These are phyloP conservation scores for Orussus abietinus DNA, from an alignment of 1,140 invertebrate genomes.

Conservation along the genomic window DNA sequence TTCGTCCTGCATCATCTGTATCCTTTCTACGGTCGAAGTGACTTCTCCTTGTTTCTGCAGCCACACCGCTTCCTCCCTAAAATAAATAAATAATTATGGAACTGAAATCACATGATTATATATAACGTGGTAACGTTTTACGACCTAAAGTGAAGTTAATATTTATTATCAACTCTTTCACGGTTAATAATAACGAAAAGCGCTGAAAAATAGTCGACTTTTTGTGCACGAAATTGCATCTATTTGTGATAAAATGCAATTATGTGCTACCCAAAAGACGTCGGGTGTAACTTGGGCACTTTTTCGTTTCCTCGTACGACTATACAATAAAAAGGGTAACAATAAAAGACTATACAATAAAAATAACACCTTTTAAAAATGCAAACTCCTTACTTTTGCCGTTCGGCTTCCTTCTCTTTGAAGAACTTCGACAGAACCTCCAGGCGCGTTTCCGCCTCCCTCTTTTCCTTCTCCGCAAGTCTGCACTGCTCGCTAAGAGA, in stretches of 20 bases:
- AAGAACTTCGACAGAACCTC: slow-evolving; percentile 84
- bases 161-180: too few species aligned
- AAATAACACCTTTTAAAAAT: too few species aligned
- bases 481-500: slow-evolving; percentile 63
- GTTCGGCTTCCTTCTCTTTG: slow-evolving; percentile 79
- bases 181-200: too few species aligned
- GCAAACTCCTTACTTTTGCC: slow-evolving; percentile 84
- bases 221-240: too few species aligned
- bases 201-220: too few species aligned
- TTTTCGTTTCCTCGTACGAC: slow-evolving; percentile 6
- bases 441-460: slow-evolving; percentile 76
- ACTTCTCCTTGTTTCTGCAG: slow-evolving; percentile 80
- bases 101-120: slow-evolving; percentile 5
- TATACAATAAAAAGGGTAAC: slow-evolving; percentile 13
- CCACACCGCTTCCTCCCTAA: slow-evolving; percentile 76
- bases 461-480: slow-evolving; percentile 70
- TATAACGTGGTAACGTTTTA: too few species aligned
- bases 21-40: slow-evolving; percentile 70
- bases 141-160: too few species aligned
- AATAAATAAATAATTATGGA: slow-evolving; percentile 21
- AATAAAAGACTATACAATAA: slow-evolving; percentile 25
- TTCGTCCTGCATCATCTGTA: slow-evolving; percentile 73
- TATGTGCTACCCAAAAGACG: too few species aligned
- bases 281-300: too few species aligned
- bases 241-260: too few species aligned